Conservation (phyloP, 2,797 vertebrate species). For the Labroides dimidiatus region DNA sequence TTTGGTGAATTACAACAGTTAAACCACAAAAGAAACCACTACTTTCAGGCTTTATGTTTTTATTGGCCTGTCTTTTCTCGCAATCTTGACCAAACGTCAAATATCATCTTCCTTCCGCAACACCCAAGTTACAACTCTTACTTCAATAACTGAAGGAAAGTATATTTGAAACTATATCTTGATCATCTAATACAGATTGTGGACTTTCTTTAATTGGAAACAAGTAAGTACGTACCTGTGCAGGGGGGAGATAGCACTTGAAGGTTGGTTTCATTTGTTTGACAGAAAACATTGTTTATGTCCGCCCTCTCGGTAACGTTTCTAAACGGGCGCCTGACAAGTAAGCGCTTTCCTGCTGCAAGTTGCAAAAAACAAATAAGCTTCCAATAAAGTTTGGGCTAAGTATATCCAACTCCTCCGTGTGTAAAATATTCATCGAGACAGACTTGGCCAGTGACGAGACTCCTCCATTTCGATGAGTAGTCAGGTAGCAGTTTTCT, state of each 20-base stretch:
- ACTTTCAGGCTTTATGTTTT: too few relatives aligned
- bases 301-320: constrained; percentile 43
- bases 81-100: background rate
- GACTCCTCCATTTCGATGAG: constrained; percentile 56
- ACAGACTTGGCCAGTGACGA: constrained; percentile 18
- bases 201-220: background rate
- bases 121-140: background rate
- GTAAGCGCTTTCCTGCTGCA: constrained; percentile 40
- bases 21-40: background rate
- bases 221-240: constrained; percentile 84
- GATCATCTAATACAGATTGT: background rate
- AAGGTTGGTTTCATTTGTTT: constrained; percentile 91
- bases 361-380: constrained; percentile 27
- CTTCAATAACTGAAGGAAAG: background rate
- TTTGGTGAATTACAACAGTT: background rate
- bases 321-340: constrained; percentile 34
- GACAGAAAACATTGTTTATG: constrained; percentile 89
- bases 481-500: constrained; percentile 25
- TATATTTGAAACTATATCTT: background rate
- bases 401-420: constrained; percentile 29
- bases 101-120: constrained; percentile 3
- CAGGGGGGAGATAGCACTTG: constrained; percentile 91
- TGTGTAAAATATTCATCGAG: constrained; percentile 57
- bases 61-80: too few relatives aligned
- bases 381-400: constrained; percentile 41